These are phyloP conservation scores for Caenorhabditis wallacei DNA, from an alignment of 2,888 invertebrate species.

Conservation along the genomic window DNA sequence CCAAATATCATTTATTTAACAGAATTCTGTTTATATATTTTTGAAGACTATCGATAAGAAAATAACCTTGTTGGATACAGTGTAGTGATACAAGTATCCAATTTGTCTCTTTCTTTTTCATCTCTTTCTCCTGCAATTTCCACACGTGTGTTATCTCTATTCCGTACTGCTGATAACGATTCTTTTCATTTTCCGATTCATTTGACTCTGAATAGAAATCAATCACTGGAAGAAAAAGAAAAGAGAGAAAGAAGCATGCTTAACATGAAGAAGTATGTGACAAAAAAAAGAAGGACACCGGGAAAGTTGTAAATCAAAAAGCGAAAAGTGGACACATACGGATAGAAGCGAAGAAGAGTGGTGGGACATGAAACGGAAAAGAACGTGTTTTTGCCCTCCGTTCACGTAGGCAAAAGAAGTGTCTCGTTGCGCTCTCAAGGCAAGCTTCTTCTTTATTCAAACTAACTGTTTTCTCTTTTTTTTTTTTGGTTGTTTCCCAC, in stretches of 20 bases:
- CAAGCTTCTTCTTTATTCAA: conserved; percentile 49
- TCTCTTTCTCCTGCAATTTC: not conserved
- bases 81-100: conserved; percentile 52
- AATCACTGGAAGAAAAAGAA: conserved; percentile 10
- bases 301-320: conserved; percentile 56
- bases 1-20: too few species aligned
- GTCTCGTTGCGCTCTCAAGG: conserved; percentile 52
- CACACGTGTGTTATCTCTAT: conserved; percentile 27
- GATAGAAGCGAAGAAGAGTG: not conserved
- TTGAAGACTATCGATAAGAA: conserved; percentile 38
- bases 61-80: conserved; percentile 20
- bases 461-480: conserved; percentile 40
- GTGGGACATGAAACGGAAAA: conserved; percentile 27
- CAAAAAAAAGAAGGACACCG: conserved; percentile 53
- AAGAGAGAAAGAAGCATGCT: conserved; percentile 18
- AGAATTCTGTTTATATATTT: too few species aligned
- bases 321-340: conserved; percentile 19
- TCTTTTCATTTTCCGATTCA: conserved; percentile 28
- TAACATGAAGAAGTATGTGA: conserved; percentile 42
- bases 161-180: conserved; percentile 11
- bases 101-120: conserved; percentile 17
- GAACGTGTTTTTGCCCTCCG: conserved; percentile 57
- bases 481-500: conserved; percentile 6
- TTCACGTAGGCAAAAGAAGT: conserved; percentile 48
- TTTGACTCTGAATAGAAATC: conserved; percentile 4